phyloP scores from a whole-genome alignment of 2,113 vertebrate genomes.

The Callionymus lyra region DNA sequence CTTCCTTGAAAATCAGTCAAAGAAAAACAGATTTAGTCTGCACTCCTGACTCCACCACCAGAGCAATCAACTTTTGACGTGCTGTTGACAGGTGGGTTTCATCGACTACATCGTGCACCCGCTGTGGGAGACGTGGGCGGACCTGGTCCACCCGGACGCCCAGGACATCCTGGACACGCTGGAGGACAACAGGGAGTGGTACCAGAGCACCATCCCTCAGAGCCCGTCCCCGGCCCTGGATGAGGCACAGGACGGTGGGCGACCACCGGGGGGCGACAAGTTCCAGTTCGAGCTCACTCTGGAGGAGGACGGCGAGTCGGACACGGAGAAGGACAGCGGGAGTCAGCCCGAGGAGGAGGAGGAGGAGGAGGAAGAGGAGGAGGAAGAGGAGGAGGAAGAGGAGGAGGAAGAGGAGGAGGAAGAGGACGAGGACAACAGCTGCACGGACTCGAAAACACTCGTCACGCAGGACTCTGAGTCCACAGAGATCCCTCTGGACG shows the following conservation, averaged over 20 bases:
- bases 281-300: slow-evolving; percentile 98
- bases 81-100: slow-evolving; percentile 80
- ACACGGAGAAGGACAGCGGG: slow-evolving; percentile 93
- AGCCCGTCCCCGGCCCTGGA: slow-evolving; percentile 90
- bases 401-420: slow-evolving; percentile 76
- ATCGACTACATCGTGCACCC: slow-evolving; percentile 99
- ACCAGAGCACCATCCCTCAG: slow-evolving; percentile 99
- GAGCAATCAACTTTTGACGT: too few species aligned
- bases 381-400: slow-evolving; percentile 85
- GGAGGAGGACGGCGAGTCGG: slow-evolving; percentile 92
- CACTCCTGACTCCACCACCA: too few species aligned
- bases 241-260: slow-evolving; percentile 80
- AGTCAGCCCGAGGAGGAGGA: slow-evolving; percentile 90
- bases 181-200: slow-evolving; percentile 98
- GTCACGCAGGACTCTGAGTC: slow-evolving; percentile 97
- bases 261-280: slow-evolving; percentile 84
- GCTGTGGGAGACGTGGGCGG: slow-evolving; percentile 97
- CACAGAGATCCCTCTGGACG: slow-evolving; percentile 92
- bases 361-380: slow-evolving; percentile 81
- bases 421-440: slow-evolving; percentile 73
- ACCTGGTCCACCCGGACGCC: slow-evolving; percentile 94
- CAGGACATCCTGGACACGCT: slow-evolving; percentile 96
- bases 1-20: too few species aligned
- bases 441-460: slow-evolving; percentile 96
- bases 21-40: too few species aligned